Percentiles rank a stretch among this genome's conserved stretches.
phyloP scores from a whole-genome alignment of 2,797 vertebrate genomes.

The Gobio occitaniae region DNA sequence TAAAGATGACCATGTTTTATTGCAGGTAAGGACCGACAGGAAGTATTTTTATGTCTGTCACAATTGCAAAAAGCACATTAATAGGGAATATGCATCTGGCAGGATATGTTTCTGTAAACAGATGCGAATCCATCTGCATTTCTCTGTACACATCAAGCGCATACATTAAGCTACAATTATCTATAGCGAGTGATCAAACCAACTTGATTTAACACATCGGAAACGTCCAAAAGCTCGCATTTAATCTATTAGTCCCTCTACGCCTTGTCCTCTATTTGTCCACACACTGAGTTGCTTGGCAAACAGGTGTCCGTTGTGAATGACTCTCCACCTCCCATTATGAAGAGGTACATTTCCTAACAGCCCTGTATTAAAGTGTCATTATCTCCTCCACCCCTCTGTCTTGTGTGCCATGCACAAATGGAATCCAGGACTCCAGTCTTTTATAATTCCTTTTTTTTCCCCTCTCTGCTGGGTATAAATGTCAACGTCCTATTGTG shows the following conservation, averaged over 20 bases:
- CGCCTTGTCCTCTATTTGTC: conserved; percentile 75
- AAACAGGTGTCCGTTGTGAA: conserved; percentile 75
- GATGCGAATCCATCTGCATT: neutral
- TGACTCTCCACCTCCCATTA: conserved; percentile 75
- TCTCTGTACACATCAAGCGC: conserved; percentile 11
- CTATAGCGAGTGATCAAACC: conserved; percentile 23
- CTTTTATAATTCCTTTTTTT: conserved; percentile 67
- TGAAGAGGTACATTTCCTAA: conserved; percentile 77
- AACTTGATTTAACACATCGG: conserved; percentile 63
- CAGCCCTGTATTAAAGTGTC: conserved; percentile 79
- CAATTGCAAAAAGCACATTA: neutral
- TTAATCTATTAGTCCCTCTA: conserved; percentile 76
- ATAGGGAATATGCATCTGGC: neutral
- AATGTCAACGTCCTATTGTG: conserved; percentile 84
- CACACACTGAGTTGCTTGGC: conserved; percentile 75
- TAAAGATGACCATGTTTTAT: neutral
- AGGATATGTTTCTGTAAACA: conserved; percentile 16
- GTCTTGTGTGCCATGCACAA: conserved; percentile 76
- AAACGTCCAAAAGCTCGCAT: conserved; percentile 69
- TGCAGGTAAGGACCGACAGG: conserved; percentile 19
- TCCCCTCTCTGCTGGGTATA: conserved; percentile 75
- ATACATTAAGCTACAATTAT: conserved; percentile 30
- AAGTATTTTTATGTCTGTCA: neutral
- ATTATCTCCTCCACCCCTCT: conserved; percentile 75
- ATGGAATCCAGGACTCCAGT: conserved; percentile 73